Evolutionary conservation across 1,140 invertebrate genomes (phyloP).

Genomic region (Anadara kagoshimensis): DNA sequence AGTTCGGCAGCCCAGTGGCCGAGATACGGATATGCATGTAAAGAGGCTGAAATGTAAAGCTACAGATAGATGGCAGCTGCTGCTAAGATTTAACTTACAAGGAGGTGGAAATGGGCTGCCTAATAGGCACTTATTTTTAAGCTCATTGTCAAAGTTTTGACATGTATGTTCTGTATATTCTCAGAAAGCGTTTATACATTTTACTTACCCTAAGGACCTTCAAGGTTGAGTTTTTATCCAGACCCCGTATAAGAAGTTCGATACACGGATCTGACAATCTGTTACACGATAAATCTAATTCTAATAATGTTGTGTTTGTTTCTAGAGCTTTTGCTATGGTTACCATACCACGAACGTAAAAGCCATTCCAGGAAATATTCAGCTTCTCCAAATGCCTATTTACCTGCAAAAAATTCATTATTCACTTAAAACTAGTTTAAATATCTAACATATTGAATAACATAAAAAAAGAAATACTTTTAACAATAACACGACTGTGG

Average conservation of each 20-base stretch:
- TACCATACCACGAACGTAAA: conserved; percentile 49
- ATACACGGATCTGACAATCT: conserved; percentile 54
- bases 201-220: conserved; percentile 39
- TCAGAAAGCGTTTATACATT: neutral
- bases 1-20: no score
- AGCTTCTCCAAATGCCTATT: conserved; percentile 54
- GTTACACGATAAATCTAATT: conserved; percentile 63
- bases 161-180: neutral
- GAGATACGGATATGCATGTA: no score
- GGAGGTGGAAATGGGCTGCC: neutral
- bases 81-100: no score
- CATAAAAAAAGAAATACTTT: no score
- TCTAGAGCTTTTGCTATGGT: conserved; percentile 53
- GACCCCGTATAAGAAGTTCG: conserved; percentile 47
- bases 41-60: no score
- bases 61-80: no score
- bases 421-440: neutral
- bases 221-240: conserved; percentile 50
- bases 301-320: conserved; percentile 49
- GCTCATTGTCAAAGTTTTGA: neutral
- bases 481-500: no score
- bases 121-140: neutral
- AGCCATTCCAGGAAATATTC: conserved; percentile 59
- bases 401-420: conserved; percentile 46
- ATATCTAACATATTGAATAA: neutral